phyloP scores from a whole-genome alignment of 2,888 invertebrate genomes.

The Aethes cnicana region DNA sequence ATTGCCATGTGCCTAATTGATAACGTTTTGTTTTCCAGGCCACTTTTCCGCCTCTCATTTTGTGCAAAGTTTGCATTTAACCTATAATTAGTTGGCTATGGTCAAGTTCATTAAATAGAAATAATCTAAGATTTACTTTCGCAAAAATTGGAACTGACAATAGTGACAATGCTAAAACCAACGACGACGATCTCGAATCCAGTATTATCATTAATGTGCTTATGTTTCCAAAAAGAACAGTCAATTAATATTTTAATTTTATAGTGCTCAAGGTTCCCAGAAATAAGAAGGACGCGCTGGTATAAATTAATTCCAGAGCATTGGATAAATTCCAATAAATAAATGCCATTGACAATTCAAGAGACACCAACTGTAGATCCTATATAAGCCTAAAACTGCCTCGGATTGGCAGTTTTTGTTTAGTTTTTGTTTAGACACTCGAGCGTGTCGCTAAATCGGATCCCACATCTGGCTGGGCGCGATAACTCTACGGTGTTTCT shows the following conservation, averaged over 20 bases:
- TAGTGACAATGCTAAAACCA: too few species aligned
- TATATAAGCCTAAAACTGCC: slow-evolving; percentile 7
- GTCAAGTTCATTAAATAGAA: neutral
- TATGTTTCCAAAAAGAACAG: too few species aligned
- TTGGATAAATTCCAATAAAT: neutral
- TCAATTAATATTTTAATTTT: too few species aligned
- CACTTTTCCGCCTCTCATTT: slow-evolving; percentile 14
- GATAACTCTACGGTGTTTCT: slow-evolving; percentile 42
- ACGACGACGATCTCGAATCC: too few species aligned
- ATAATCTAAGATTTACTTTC: neutral
- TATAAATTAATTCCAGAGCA: too few species aligned
- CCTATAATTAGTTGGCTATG: neutral
- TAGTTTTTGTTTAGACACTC: slow-evolving; percentile 35
- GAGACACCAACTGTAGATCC: slow-evolving; percentile 7
- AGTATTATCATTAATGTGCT: too few species aligned
- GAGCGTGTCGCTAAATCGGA: slow-evolving; percentile 46
- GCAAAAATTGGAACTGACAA: too few species aligned
- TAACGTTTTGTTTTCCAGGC: neutral
- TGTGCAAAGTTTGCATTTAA: neutral
- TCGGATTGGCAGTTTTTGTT: slow-evolving; percentile 33
- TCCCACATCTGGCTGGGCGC: slow-evolving; percentile 45
- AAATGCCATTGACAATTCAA: slow-evolving; percentile 14
- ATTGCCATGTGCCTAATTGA: neutral
- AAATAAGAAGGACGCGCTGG: too few species aligned
- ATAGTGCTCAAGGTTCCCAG: too few species aligned